Conservation (phyloP, 2,113 vertebrate genomes). For the Catharus minimus region DNA sequence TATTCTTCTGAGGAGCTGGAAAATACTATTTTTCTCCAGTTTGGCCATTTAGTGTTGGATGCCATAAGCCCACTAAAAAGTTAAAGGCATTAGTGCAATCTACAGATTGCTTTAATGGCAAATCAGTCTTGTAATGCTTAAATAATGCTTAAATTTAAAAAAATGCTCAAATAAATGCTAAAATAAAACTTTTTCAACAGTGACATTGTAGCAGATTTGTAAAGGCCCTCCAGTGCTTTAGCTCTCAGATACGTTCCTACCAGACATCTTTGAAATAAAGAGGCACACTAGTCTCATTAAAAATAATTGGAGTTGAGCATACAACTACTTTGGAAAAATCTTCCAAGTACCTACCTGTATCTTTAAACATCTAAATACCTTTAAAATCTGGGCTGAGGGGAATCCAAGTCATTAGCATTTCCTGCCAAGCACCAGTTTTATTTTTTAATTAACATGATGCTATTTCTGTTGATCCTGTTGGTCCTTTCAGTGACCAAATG, state of each 20-base stretch:
- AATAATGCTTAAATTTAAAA: neutral
- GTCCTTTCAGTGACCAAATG: neutral
- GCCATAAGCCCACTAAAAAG: neutral
- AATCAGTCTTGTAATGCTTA: neutral
- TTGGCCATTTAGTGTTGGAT: neutral
- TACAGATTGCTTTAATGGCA: neutral
- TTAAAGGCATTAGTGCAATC: neutral
- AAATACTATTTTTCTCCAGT: neutral
- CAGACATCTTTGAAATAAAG: neutral
- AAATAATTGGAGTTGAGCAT: neutral
- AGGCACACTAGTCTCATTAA: neutral
- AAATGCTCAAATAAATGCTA: no score
- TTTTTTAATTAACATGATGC: slow-evolving; percentile 8
- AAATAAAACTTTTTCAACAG: neutral
- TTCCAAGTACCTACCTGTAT: neutral
- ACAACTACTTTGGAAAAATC: neutral
- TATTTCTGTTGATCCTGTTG: neutral
- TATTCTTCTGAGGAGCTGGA: neutral
- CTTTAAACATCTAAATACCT: neutral
- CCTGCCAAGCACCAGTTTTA: neutral
- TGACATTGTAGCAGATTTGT: neutral
- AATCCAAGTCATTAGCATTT: neutral
- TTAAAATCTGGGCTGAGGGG: neutral
- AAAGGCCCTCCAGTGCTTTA: neutral
- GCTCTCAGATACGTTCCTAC: neutral